phyloP scores from a whole-genome alignment of 2,113 vertebrate genomes.

The sheep (Ovis aries) region DNA sequence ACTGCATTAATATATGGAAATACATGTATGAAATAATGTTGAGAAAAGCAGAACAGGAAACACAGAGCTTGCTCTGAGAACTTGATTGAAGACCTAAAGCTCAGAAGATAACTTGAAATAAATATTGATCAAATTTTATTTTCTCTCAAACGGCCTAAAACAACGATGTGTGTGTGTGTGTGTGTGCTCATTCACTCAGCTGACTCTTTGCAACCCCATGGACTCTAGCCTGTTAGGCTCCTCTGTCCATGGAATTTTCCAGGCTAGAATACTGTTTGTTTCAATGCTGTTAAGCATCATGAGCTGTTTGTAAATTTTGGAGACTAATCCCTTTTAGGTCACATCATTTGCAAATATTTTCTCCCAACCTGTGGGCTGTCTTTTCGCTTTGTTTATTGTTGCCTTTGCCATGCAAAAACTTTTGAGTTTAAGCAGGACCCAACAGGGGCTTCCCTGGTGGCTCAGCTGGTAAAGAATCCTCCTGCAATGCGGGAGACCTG shows the following conservation, averaged over 20 bases:
- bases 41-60: neutral
- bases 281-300: neutral
- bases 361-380: neutral
- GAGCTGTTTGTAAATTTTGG: neutral
- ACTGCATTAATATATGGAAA: neutral
- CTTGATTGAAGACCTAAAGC: neutral
- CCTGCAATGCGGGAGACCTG: neutral
- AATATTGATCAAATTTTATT: neutral
- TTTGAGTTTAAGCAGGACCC: neutral
- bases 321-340: neutral
- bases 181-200: neutral
- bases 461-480: neutral
- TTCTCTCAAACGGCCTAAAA: neutral
- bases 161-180: neutral
- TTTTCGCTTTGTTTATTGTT: neutral
- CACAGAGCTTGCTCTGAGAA: neutral
- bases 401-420: neutral
- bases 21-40: neutral
- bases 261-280: neutral
- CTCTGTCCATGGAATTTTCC: neutral
- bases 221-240: neutral
- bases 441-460: neutral
- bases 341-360: neutral
- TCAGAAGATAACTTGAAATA: slow-evolving; percentile 3
- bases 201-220: neutral